Percentiles rank a stretch among this genome's conserved stretches.
Evolutionary conservation across 92 coral and sea anemone genomes (phyloP).

Genomic region (Nematostella vectensis): DNA sequence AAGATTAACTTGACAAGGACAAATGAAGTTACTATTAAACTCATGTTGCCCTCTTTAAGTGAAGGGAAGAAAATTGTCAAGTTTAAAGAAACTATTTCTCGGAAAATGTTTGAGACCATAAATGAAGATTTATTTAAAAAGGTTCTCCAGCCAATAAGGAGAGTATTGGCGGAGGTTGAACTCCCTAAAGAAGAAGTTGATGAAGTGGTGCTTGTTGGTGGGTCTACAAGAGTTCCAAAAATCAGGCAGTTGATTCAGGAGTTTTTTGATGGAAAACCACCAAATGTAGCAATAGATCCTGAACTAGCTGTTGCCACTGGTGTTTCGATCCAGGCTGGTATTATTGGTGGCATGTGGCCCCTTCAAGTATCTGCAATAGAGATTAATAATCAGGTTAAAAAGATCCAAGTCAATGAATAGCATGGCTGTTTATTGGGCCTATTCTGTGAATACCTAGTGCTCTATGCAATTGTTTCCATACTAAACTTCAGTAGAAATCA

Average conservation of each 20-base stretch:
- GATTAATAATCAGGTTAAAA: conserved; percentile 62
- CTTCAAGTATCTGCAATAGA: conserved; percentile 97
- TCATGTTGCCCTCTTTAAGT: conserved; percentile 59
- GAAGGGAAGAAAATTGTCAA: conserved; percentile 48
- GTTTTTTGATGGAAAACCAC: conserved; percentile 83
- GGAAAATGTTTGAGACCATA: conserved; percentile 82
- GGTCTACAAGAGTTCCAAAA: conserved; percentile 86
- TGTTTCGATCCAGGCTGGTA: conserved; percentile 95
- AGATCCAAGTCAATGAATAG: conserved; percentile 46
- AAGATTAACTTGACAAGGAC: conserved; percentile 68
- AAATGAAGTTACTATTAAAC: conserved; percentile 36
- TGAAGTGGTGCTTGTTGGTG: conserved; percentile 91
- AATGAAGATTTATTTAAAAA: conserved; percentile 78
- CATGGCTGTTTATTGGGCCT: too few species aligned
- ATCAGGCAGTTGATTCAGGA: conserved; percentile 74
- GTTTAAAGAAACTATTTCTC: conserved; percentile 56
- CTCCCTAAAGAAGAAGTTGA: conserved; percentile 66
- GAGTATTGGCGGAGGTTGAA: conserved; percentile 71
- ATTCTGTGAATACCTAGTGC: too few species aligned
- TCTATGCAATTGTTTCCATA: too few species aligned
- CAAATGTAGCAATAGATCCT: conserved; percentile 93
- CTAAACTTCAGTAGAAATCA: too few species aligned
- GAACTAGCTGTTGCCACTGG: conserved; percentile 97
- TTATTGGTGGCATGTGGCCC: conserved; percentile 99
- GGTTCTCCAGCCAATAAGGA: conserved; percentile 74